These are phyloP conservation scores for Choloepus hoffmanni DNA, from an alignment of 2,113 vertebrate species.

Conservation along the genomic window DNA sequence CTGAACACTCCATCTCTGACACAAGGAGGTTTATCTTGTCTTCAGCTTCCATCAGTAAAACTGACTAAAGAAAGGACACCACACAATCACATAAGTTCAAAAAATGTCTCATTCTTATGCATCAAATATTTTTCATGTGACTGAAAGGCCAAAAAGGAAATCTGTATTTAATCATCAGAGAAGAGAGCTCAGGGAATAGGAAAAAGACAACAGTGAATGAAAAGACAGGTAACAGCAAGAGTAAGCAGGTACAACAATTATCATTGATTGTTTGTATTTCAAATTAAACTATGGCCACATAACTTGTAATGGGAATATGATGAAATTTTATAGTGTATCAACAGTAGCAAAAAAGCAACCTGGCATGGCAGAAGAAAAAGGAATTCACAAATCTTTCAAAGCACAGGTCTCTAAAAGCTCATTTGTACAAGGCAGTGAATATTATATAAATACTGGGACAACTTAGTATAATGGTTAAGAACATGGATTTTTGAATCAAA, in stretches of 20 bases:
- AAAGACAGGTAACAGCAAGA: background rate
- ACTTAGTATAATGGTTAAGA: constrained; percentile 1
- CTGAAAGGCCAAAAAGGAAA: background rate
- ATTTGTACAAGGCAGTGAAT: background rate
- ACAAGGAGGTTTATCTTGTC: constrained; percentile 82
- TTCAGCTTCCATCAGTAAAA: constrained; percentile 88
- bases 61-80: constrained; percentile 82
- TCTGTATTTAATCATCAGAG: background rate
- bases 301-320: constrained; percentile 5
- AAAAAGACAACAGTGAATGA: background rate
- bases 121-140: background rate
- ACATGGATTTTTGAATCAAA: background rate
- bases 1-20: constrained; percentile 69
- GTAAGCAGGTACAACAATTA: background rate
- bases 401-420: constrained; percentile 10
- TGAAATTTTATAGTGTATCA: background rate
- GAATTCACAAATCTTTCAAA: background rate
- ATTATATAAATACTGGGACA: background rate
- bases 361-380: background rate
- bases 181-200: background rate
- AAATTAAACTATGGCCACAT: constrained; percentile 7
- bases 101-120: background rate
- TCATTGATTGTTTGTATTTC: background rate
- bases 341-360: background rate
- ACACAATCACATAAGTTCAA: background rate